Base-by-base conservation (phyloP, 2,113 vertebrate genomes). In the Podiceps cristatus region DNA sequence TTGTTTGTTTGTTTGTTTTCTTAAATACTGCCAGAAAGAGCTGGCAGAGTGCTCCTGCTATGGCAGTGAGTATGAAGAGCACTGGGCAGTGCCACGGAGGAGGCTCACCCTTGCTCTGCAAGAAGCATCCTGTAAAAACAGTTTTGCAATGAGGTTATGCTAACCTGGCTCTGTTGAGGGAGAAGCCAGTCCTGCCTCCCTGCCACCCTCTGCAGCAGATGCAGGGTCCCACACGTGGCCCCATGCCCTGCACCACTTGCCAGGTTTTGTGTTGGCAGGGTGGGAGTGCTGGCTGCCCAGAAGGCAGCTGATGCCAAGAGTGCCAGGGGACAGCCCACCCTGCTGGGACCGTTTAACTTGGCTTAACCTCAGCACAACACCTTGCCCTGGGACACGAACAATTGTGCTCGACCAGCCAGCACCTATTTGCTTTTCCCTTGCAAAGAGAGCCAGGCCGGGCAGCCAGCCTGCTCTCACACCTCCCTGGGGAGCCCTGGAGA, bases 181-280 rank as follows among this genome's bases (percentile, higher is more conserved):
- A 76, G 42, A 18, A 74, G 72, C 47, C 80, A 13, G 68, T 22
- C 67, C 86, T 86, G 87, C 55, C 55, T 47, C 40, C 45, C 53
- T 64, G 44, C 45, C 2, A 0, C 44, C 18, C 52, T 31, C 33
- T 5, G 1, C 27, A 15, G 15, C 0, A 0, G 28, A 49, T 58
- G 11, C 1, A 1, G 1, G 2, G 11, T 55, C 50, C 68, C 73
- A 44, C 1, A 0, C 2, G 0, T 0, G 2, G 11, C 62, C 74
- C 63, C 63, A 56, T 1, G 0, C 69, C n/a, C 59, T 74, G 71
- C 11, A 50, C 49, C 2, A 2, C 86, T 23, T 5, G 81, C 44
- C 58, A 25, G 69, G 33, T 71, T 56, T 58, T 0, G 0, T n/a
- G 40, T 17, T 31, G 47, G 75, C 79, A 84, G 67, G 53, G 40